Percentiles rank a stretch among this genome's conserved stretches.
Conservation (phyloP, 37 sponge, comb jelly and placozoan genomes). For the Geodia barretti region DNA sequence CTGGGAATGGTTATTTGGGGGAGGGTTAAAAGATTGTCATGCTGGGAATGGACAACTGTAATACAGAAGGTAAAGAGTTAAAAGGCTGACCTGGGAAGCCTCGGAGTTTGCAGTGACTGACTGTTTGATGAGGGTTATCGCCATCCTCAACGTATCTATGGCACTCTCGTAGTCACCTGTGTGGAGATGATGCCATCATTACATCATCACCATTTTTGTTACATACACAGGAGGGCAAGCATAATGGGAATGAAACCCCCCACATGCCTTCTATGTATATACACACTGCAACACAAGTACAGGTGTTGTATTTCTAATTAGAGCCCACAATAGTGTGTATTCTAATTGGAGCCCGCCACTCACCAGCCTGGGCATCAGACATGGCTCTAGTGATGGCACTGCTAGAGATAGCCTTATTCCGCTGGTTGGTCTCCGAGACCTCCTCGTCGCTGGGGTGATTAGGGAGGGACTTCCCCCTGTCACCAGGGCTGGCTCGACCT, state of each 20-base stretch:
- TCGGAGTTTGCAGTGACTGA: conserved; percentile 74
- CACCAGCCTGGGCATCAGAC: conserved; percentile 71
- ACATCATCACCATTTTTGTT: too few species aligned
- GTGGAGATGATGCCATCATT: too few species aligned
- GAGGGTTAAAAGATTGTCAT: not conserved
- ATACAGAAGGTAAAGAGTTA: too few species aligned
- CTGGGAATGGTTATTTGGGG: not conserved
- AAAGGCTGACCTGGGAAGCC: conserved; percentile 46
- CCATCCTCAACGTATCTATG: conserved; percentile 80
- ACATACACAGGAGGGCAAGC: too few species aligned
- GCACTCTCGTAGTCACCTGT: conserved; percentile 87
- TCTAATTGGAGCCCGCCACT: conserved; percentile 21
- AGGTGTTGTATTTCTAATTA: too few species aligned
- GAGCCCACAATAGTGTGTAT: too few species aligned
- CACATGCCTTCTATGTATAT: too few species aligned
- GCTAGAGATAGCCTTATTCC: conserved; percentile 89
- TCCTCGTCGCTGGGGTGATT: conserved; percentile 77
- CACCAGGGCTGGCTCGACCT: not conserved
- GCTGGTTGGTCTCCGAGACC: conserved; percentile 73
- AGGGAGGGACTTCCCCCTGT: not conserved
- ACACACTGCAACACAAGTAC: too few species aligned
- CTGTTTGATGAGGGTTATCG: conserved; percentile 89
- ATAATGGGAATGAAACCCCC: too few species aligned
- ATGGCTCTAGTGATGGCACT: conserved; percentile 84
- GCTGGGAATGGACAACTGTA: not conserved